Percentiles rank a stretch among this genome's conserved stretches.
Evolutionary conservation across 1,140 invertebrate genomes (phyloP).

Genomic region (Apolygus lucorum): DNA sequence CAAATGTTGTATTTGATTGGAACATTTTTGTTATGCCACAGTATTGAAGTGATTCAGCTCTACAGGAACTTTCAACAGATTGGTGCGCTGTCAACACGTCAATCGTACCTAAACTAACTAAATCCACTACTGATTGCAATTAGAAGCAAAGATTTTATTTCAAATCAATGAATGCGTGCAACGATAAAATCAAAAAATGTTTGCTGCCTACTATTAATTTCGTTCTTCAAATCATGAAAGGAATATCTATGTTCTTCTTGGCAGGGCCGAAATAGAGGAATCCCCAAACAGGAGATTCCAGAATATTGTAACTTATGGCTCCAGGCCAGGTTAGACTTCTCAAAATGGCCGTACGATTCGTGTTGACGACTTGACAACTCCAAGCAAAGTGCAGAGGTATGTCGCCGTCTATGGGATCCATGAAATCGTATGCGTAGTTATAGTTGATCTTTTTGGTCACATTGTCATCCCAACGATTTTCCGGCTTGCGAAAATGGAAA

Average conservation of each 20-base stretch:
- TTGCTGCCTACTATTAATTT: too few relatives aligned
- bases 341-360: conserved; percentile 48
- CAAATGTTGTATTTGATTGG: too few relatives aligned
- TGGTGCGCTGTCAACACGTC: too few relatives aligned
- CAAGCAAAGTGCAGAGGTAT: conserved; percentile 49
- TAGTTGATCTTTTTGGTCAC: conserved; percentile 59
- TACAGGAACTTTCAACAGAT: too few relatives aligned
- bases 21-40: too few relatives aligned
- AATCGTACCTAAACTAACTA: too few relatives aligned
- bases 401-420: conserved; percentile 60
- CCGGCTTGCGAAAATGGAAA: conserved; percentile 53
- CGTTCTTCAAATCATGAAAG: conserved; percentile 53
- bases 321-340: conserved; percentile 65
- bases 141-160: too few relatives aligned
- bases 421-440: conserved; percentile 66
- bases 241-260: conserved; percentile 59
- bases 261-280: conserved; percentile 64
- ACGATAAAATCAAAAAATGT: too few relatives aligned
- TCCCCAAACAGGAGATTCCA: conserved; percentile 54
- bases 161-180: too few relatives aligned
- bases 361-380: conserved; percentile 49
- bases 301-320: conserved; percentile 59
- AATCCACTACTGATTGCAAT: too few relatives aligned
- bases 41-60: too few relatives aligned
- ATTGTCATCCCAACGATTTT: conserved; percentile 61